Base-by-base conservation (phyloP, 2,113 vertebrate species). In the Atractosteus spatula region DNA sequence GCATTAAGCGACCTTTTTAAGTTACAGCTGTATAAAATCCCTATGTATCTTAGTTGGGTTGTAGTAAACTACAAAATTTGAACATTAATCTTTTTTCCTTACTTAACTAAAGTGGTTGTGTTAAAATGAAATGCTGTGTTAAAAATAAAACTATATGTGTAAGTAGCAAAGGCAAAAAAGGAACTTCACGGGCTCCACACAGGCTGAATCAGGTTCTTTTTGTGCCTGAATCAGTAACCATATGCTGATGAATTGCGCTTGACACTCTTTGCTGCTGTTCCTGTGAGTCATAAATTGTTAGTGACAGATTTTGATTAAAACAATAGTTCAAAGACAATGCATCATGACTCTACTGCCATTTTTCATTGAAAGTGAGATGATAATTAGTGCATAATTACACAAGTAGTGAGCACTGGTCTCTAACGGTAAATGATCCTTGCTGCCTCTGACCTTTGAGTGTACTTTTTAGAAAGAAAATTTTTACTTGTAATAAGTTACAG, bases 341-440 rank as follows among this genome's bases (percentile, higher is more conserved):
- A 16, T 4, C 11, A 8, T 54, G 5, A 4, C 6, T 72, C 54
- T 17, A 7, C 41, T n/a, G 63, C 45, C 17, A 66, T 66, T 57
- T 10, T 14, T 55, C 13, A 44, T 16, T 56, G 61, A 55, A n/a
- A 8, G 61, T 72, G 55, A 73, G 17, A 68, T 70, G 62, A 43
- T 72, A 70, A 75, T 78, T 61, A 70, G 71, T 51, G 55, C 55
- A 73, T 67, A 62, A 73, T 41, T 47, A 63, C 5, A n/a, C 16
- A 6, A 69, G 44, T 75, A 42, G 73, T 73, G 71, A 76, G 12
- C 13, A 51, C 55, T 69, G 63, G 62, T 74, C 68, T 63, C 73
- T 76, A 63, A 47, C 47, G 42, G 55, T 45, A 17, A 41, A 43
- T 56, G 66, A 59, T 11, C 14, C 57, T n/a, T 3, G 14, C 4